Percentiles rank a stretch among this genome's conserved stretches.
Conservation (phyloP, 2,888 invertebrate species). For the Glyphotaelius pellucidus region DNA sequence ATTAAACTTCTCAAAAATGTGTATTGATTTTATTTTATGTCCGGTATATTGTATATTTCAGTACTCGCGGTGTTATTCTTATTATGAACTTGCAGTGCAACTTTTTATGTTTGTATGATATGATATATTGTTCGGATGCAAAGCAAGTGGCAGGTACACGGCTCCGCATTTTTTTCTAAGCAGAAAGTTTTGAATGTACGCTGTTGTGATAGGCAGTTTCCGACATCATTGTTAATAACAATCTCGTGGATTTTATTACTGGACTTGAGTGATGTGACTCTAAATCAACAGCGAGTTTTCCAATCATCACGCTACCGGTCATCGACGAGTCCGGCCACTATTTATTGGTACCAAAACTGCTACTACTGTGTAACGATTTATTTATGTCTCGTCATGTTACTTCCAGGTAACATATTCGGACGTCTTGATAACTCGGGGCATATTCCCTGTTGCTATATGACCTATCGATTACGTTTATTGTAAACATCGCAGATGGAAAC, state of each 20-base stretch:
- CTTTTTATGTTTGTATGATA: background rate
- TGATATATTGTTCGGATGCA: background rate
- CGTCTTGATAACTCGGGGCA: constrained; percentile 49
- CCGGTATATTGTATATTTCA: background rate
- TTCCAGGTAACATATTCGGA: constrained; percentile 7
- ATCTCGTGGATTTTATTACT: constrained; percentile 17
- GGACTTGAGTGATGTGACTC: constrained; percentile 37
- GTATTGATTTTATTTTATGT: constrained; percentile 16
- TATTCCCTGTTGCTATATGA: constrained; percentile 36
- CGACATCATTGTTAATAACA: constrained; percentile 11
- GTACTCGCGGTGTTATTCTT: background rate
- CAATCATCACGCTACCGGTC: constrained; percentile 44
- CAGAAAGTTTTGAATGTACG: background rate
- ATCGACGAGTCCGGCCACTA: constrained; percentile 5
- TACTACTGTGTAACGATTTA: constrained; percentile 23
- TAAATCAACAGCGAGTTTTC: constrained; percentile 48
- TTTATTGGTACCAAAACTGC: background rate
- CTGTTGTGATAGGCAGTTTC: constrained; percentile 9
- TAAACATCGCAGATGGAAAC: constrained; percentile 57
- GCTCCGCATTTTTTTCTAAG: background rate
- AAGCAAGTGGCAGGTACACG: background rate
- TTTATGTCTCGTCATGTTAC: constrained; percentile 36
- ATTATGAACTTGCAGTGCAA: background rate
- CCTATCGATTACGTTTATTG: constrained; percentile 52
- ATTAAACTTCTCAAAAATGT: constrained; percentile 22